Conservation (phyloP, 2,113 vertebrate species). For the Ramphastos sulfuratus region DNA sequence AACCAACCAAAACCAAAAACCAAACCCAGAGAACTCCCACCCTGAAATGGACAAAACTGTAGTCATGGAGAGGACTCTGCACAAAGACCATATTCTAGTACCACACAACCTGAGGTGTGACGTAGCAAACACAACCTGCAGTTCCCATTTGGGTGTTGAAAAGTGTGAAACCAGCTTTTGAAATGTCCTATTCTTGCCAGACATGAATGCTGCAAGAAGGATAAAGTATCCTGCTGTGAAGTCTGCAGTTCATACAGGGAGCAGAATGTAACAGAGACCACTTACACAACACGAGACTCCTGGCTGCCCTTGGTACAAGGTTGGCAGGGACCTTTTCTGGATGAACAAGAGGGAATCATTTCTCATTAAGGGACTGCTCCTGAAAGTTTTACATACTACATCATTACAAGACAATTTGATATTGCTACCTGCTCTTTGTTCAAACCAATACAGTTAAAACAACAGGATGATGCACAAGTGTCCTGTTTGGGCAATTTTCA, state of each 20-base stretch:
- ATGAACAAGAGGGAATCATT: background rate
- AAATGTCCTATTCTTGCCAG: slow-evolving; percentile 45
- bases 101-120: slow-evolving; percentile 3
- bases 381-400: background rate
- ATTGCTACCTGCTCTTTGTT: background rate
- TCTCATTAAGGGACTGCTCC: background rate
- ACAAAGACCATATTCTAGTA: background rate
- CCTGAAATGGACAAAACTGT: background rate
- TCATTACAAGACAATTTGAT: background rate
- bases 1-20: too few species aligned
- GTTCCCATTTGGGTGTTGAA: slow-evolving; percentile 35
- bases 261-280: slow-evolving; percentile 11
- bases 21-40: rapidly evolving
- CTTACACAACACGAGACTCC: slow-evolving; percentile 19
- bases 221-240: slow-evolving; percentile 35
- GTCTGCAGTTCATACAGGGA: background rate
- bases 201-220: slow-evolving; percentile 45
- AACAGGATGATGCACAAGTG: background rate
- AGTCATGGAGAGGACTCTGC: background rate
- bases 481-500: background rate
- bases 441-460: background rate
- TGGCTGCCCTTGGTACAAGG: slow-evolving; percentile 49
- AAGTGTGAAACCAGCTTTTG: slow-evolving; percentile 45
- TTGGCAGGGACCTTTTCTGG: background rate
- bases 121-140: background rate